These are phyloP conservation scores for Mastigias papua DNA, from an alignment of 30 jellyfish, hydroid and myxozoan species.

Conservation along the genomic window DNA sequence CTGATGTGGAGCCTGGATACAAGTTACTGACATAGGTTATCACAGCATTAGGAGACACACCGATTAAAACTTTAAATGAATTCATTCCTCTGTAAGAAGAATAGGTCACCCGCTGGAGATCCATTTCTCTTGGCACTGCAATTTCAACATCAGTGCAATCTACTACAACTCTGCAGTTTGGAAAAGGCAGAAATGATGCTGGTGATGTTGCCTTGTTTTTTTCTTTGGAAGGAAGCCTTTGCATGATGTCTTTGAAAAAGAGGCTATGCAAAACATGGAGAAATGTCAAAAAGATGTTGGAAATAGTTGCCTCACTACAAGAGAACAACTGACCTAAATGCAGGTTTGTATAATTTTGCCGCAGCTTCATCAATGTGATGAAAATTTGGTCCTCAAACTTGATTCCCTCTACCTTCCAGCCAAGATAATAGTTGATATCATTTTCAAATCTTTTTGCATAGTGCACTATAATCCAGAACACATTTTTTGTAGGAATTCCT, in stretches of 20 bases:
- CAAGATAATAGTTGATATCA: no score
- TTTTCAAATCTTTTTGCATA: no score
- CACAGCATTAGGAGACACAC: conserved; percentile 43
- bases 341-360: no score
- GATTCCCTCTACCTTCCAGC: no score
- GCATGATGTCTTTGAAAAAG: conserved; percentile 15
- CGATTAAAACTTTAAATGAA: conserved; percentile 31
- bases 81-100: conserved; percentile 33
- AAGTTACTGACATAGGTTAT: conserved; percentile 16
- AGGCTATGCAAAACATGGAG: conserved; percentile 23
- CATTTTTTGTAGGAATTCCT: no score
- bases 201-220: conserved; percentile 27
- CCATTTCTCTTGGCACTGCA: conserved; percentile 18
- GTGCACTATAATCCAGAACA: no score
- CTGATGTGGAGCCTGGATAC: conserved; percentile 31
- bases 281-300: conserved; percentile 27
- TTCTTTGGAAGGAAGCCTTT: conserved; percentile 22
- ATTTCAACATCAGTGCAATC: conserved; percentile 34
- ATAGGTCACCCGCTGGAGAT: conserved; percentile 10
- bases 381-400: no score
- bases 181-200: conserved; percentile 27
- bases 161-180: conserved; percentile 34
- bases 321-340: no score
- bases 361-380: no score
- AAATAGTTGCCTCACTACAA: conserved; percentile 42